phyloP scores from a whole-genome alignment of 2,113 vertebrate species.

The Saguinus midas region DNA sequence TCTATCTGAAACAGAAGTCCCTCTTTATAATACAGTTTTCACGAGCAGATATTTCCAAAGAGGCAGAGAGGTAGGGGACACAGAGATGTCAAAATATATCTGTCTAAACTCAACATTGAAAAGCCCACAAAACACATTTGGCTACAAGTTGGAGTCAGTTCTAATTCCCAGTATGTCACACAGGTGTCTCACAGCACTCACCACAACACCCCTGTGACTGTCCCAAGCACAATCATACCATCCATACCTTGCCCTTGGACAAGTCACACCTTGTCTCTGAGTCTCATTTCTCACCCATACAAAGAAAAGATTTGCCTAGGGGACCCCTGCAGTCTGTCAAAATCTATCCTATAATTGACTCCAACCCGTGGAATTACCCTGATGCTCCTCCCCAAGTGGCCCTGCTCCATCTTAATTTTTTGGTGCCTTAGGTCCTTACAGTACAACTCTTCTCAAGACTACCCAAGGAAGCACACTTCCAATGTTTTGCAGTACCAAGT shows the following conservation, averaged over 20 bases:
- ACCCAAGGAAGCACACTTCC: neutral
- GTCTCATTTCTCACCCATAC: neutral
- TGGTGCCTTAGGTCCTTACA: neutral
- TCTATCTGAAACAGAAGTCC: neutral
- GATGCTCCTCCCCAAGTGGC: neutral
- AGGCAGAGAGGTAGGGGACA: neutral
- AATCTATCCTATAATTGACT: neutral
- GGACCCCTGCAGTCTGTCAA: neutral
- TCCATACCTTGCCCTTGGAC: neutral
- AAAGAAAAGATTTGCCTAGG: neutral
- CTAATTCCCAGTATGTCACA: neutral
- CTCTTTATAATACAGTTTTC: neutral
- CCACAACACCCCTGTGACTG: neutral
- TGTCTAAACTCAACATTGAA: neutral
- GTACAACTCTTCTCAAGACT: neutral
- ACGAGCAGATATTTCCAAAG: neutral
- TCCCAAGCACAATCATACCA: neutral
- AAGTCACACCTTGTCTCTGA: neutral
- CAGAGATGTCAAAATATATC: neutral
- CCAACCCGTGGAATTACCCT: neutral
- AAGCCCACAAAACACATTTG: neutral
- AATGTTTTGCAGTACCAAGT: no score
- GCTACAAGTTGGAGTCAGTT: neutral
- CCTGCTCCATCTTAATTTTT: neutral
- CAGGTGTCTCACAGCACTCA: neutral